These are phyloP conservation scores for Opisthocomus hoazin DNA, from an alignment of 2,113 vertebrate genomes.

Conservation along the genomic window DNA sequence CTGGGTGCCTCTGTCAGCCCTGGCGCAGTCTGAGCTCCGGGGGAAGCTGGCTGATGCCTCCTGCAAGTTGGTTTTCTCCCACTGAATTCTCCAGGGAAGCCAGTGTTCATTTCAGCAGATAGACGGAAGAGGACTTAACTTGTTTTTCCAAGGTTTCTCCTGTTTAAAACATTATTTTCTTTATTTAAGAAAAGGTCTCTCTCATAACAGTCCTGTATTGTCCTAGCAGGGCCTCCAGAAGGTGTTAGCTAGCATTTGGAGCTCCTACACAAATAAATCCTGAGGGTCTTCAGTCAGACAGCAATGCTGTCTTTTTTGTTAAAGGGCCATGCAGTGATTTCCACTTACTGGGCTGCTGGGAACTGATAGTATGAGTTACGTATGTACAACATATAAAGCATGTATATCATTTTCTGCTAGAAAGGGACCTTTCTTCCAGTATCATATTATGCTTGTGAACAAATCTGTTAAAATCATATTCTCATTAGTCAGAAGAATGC, in stretches of 20 bases:
- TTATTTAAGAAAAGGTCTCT: not conserved
- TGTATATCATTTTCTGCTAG: not conserved
- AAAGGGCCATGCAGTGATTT: not conserved
- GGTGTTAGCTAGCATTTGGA: not conserved
- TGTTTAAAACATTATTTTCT: not conserved
- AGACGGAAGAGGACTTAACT: not conserved
- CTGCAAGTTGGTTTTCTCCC: not conserved
- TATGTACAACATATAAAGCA: not conserved
- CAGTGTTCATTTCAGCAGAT: not conserved
- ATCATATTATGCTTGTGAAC: not conserved
- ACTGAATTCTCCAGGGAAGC: not conserved
- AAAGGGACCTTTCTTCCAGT: not conserved
- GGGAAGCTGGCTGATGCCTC: not conserved
- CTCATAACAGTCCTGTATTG: not conserved
- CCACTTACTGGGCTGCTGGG: not conserved
- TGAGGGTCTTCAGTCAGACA: not conserved
- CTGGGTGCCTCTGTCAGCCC: not conserved
- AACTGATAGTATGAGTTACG: fast-evolving
- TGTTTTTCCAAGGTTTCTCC: not conserved
- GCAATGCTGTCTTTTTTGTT: not conserved
- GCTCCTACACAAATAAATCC: not conserved
- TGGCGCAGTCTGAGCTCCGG: fast-evolving
- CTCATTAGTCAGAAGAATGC: not conserved
- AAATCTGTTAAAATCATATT: not conserved
- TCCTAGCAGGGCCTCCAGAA: not conserved